Percentiles rank a stretch among this genome's conserved stretches.
These are phyloP conservation scores for Diceros bicornis DNA, from an alignment of 2,797 vertebrate genomes.

Conservation along the genomic window DNA sequence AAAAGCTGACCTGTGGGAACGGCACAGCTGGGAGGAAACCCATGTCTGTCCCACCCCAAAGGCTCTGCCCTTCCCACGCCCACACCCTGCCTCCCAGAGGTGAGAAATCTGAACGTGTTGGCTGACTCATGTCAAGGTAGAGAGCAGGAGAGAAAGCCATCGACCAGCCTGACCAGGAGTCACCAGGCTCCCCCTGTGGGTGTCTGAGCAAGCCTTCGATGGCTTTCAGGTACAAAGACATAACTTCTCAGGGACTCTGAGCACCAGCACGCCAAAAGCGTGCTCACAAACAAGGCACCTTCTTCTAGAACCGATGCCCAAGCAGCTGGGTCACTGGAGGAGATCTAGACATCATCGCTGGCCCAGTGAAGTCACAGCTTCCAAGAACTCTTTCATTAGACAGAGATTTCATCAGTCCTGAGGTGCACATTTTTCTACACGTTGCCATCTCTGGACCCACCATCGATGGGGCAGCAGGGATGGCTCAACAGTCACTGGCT, in stretches of 20 bases:
- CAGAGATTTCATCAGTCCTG: neutral
- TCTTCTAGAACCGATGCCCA: neutral
- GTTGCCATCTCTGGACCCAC: neutral
- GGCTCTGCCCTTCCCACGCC: neutral
- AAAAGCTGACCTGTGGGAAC: neutral
- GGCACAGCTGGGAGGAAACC: neutral
- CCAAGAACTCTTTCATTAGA: neutral
- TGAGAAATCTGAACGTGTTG: neutral
- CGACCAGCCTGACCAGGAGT: neutral
- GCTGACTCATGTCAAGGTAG: neutral
- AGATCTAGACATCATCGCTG: neutral
- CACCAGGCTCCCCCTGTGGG: neutral
- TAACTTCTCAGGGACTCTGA: neutral
- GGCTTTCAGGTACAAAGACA: neutral
- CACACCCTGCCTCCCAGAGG: neutral
- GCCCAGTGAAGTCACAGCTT: neutral
- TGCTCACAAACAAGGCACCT: neutral
- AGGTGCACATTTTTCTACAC: neutral
- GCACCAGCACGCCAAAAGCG: neutral
- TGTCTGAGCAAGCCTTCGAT: neutral
- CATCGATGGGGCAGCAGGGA: accelerated
- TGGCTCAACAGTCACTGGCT: neutral
- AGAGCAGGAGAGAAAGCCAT: neutral
- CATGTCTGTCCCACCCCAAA: neutral
- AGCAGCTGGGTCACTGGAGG: neutral